Percentiles rank a stretch among this genome's conserved stretches.
These are phyloP conservation scores for human DNA, from an alignment of 2,113 vertebrate genomes.

Conservation along the genomic window DNA sequence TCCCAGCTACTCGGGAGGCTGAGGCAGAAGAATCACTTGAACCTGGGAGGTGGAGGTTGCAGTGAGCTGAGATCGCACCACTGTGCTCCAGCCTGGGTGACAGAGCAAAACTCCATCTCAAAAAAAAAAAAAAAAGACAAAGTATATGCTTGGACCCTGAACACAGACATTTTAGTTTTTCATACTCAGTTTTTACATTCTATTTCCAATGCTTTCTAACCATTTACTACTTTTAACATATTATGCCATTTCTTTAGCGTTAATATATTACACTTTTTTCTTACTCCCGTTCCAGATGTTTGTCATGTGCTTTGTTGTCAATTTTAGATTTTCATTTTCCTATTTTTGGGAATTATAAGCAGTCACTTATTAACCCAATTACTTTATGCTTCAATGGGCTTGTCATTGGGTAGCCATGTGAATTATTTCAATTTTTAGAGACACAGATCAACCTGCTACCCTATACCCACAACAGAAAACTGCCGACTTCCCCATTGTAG, in stretches of 20 bases:
- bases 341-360: conserved; percentile 62
- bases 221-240: background rate
- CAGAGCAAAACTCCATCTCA: too few relatives aligned
- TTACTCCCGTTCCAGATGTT: background rate
- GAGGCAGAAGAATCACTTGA: too few relatives aligned
- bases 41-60: too few relatives aligned
- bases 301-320: conserved; percentile 42
- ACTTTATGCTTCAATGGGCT: conserved; percentile 43
- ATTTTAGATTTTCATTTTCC: conserved; percentile 66
- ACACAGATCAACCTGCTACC: conserved; percentile 37
- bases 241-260: background rate
- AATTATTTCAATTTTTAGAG: conserved; percentile 65
- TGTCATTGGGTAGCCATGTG: conserved; percentile 61
- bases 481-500: background rate
- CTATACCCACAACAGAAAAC: conserved; percentile 39
- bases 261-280: background rate
- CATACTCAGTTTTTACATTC: background rate
- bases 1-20: too few relatives aligned
- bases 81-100: too few relatives aligned
- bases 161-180: conserved; percentile 17
- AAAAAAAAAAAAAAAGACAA: background rate
- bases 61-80: too few relatives aligned
- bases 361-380: conserved; percentile 64
- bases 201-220: background rate
- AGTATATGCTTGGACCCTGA: background rate